phyloP scores from a whole-genome alignment of 64 coral and sea anemone species.

The Pachyseris speciosa region DNA sequence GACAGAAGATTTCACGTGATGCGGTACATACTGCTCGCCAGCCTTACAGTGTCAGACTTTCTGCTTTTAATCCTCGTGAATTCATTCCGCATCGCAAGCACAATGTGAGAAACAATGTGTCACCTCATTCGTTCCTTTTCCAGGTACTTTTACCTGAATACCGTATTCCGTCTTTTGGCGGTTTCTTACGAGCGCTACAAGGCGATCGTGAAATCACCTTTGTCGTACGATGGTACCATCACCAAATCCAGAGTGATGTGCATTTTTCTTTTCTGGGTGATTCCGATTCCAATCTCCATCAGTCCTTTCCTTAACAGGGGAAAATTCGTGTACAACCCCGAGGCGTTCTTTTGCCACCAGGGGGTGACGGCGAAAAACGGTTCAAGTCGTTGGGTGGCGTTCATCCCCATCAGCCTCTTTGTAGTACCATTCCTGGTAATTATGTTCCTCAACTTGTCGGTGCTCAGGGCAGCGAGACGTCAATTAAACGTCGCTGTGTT shows the following conservation, averaged over 20 bases:
- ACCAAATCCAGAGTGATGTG: neutral
- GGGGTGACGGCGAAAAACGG: neutral
- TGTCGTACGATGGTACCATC: neutral
- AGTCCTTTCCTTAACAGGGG: too few species aligned
- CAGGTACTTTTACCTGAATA: neutral
- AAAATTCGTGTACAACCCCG: neutral
- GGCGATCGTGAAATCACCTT: too few species aligned
- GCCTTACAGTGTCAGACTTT: too few species aligned
- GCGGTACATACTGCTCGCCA: too few species aligned
- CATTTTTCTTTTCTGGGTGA: too few species aligned
- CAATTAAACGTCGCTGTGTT: neutral
- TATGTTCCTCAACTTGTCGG: neutral
- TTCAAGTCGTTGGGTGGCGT: neutral
- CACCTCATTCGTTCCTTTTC: neutral
- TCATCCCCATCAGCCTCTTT: neutral
- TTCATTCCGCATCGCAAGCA: too few species aligned
- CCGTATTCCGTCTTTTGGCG: neutral
- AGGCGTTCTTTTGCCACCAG: neutral
- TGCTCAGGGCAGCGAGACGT: neutral
- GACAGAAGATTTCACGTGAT: too few species aligned
- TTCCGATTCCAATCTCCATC: too few species aligned
- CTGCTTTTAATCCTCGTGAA: too few species aligned
- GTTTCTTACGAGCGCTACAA: conserved; percentile 2
- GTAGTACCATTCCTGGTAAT: neutral
- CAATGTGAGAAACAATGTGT: neutral